Percentiles rank a stretch among this genome's conserved stretches.
Conservation (phyloP, 2,888 invertebrate genomes). For the Apodemia duryi region DNA sequence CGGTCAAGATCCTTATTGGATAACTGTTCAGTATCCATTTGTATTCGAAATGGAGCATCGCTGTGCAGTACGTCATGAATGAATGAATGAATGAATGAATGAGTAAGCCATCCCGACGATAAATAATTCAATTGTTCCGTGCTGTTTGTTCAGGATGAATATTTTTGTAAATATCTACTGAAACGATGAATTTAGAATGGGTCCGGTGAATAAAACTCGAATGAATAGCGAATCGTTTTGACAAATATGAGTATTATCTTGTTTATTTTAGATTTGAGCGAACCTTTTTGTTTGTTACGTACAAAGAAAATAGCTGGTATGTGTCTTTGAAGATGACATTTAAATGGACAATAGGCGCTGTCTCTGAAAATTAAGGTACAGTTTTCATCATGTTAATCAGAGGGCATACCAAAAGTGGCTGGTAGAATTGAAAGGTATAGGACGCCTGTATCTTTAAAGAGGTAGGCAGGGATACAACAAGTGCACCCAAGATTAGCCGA, state of each 20-base stretch:
- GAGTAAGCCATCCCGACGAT: not conserved
- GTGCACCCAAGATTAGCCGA: too few relatives aligned
- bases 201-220: not conserved
- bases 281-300: not conserved
- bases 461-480: too few relatives aligned
- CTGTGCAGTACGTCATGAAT: not conserved
- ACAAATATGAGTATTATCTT: not conserved
- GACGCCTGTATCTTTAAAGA: too few relatives aligned
- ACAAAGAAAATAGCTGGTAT: not conserved
- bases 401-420: not conserved
- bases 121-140: constrained; percentile 10
- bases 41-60: not conserved
- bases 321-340: not conserved
- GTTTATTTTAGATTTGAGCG: not conserved
- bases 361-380: not conserved
- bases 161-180: constrained; percentile 11
- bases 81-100: too few relatives aligned
- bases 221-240: not conserved
- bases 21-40: constrained; percentile 1
- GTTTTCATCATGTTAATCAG: too few relatives aligned
- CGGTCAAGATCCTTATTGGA: not conserved
- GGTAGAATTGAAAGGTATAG: not conserved
- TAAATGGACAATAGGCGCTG: not conserved
- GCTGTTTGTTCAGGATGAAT: constrained; percentile 8
- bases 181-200: constrained; percentile 5